phyloP scores from a whole-genome alignment of 2,888 invertebrate genomes.

The Prenolepis imparis region DNA sequence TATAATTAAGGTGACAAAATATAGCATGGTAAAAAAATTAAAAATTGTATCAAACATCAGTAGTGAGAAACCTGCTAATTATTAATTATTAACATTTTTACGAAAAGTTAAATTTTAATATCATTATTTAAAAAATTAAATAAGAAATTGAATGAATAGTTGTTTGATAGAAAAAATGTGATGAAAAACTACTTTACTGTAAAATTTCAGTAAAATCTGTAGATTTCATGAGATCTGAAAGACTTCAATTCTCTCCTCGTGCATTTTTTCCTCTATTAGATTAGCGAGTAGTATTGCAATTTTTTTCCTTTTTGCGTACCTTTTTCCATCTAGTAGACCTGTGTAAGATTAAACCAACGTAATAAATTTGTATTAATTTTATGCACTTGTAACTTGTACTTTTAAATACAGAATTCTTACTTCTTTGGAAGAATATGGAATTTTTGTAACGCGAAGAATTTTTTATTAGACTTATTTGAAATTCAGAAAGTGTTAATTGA shows the following conservation, averaged over 20 bases:
- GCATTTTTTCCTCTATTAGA: background rate
- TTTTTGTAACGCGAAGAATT: background rate
- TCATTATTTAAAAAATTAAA: background rate
- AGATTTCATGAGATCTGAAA: background rate
- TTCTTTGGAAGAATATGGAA: background rate
- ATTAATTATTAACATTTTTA: background rate
- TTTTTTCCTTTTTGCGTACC: background rate
- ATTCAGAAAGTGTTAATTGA: background rate
- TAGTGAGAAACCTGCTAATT: no score
- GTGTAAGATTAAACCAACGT: background rate
- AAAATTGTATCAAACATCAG: background rate
- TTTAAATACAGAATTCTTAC: background rate
- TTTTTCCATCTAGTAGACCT: background rate
- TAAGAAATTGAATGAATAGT: background rate
- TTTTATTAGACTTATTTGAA: background rate
- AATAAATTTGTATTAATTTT: background rate
- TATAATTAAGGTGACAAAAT: background rate
- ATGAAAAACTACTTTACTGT: background rate
- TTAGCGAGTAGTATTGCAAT: background rate
- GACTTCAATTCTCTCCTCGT: background rate
- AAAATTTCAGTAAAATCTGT: background rate
- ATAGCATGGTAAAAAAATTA: background rate
- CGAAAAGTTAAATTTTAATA: no score
- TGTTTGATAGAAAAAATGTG: background rate
- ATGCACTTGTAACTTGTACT: background rate